Base-by-base conservation (phyloP, 2,797 vertebrate genomes). In the Sphenopsis melanotis region DNA sequence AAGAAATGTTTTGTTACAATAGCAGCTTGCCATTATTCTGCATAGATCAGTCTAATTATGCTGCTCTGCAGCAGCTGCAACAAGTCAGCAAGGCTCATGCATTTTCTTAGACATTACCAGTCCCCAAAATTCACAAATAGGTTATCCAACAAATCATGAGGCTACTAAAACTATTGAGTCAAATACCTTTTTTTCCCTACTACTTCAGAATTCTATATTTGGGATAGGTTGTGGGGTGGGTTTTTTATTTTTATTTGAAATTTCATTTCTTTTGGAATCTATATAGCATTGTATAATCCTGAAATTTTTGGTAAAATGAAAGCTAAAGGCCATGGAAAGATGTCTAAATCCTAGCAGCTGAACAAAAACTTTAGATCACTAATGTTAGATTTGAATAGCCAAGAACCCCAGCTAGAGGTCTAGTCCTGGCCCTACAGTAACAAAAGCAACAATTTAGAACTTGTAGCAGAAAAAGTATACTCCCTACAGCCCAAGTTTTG, bases 41-140 rank as follows among this genome's bases (percentile, higher is more conserved):
- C 37, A 83, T 4, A 80, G 34, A 83, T 89, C 50, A 91, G 22
- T 52, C 22, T 63, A 83, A 91, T 94, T 87, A 66, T 23, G 55
- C 41, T 81, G 23, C 22, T 96, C 39, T 52, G 41, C 22, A 85
- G 46, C 49, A 59, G 37, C 66, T 90, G 80, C 41, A 89, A 57
- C 6, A 57, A 55, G 12, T 55, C n/a, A 71, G 27, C 27, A 90
- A 68, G 12, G 56, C 55, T 85, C 42, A 65, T 26, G 34, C 7
- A n/a, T 49, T 37, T 53, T 52, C 34, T 64, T 34, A 75, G 36
- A 37, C 83, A 74, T 36, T 88, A 22, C 3, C 37, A 88, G 44
- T 16, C 37, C 8, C 13, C 72, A n/a, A 90, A 90, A 76, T 63
- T 90, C 83, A 87, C 9, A 76, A 50, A 81, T 11, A 69, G 12